A percentile compares a stretch with the other conserved stretches of the same genome.
Conservation (phyloP, 2,113 vertebrate genomes). For the Coracopsis vasa region DNA sequence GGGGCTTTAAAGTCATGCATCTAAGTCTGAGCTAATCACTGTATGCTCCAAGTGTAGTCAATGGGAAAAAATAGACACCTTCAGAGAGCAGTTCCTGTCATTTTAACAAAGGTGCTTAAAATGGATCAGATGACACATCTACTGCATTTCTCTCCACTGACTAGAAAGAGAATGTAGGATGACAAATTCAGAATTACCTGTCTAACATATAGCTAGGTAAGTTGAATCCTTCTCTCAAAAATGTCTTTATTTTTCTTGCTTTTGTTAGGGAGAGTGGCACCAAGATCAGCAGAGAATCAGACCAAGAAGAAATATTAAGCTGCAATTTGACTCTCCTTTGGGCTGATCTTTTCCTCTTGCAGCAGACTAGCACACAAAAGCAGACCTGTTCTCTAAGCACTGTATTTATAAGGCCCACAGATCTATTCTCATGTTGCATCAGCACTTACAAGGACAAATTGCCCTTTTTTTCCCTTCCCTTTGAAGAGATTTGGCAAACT, state of each 20-base stretch:
- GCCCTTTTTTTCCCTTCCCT: neutral
- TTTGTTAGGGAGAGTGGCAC: neutral
- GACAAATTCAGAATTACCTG: neutral
- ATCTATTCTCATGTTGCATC: neutral
- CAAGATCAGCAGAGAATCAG: neutral
- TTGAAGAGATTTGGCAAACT: slow-evolving; percentile 9
- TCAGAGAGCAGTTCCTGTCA: neutral
- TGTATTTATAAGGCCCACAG: neutral
- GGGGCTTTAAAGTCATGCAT: neutral
- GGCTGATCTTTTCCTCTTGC: neutral
- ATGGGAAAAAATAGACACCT: neutral
- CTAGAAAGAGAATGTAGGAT: neutral
- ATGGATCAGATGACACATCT: neutral
- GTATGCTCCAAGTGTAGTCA: neutral
- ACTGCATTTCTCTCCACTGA: neutral
- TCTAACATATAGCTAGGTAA: neutral
- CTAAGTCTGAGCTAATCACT: neutral
- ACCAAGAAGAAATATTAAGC: neutral
- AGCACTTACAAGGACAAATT: neutral
- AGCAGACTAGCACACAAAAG: neutral
- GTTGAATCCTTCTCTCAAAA: neutral
- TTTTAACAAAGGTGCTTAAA: neutral
- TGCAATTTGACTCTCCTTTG: neutral
- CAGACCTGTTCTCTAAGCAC: neutral
- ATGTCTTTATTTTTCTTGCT: neutral